Conservation (phyloP, 1,140 invertebrate species). For the Drosophila baimaii region DNA sequence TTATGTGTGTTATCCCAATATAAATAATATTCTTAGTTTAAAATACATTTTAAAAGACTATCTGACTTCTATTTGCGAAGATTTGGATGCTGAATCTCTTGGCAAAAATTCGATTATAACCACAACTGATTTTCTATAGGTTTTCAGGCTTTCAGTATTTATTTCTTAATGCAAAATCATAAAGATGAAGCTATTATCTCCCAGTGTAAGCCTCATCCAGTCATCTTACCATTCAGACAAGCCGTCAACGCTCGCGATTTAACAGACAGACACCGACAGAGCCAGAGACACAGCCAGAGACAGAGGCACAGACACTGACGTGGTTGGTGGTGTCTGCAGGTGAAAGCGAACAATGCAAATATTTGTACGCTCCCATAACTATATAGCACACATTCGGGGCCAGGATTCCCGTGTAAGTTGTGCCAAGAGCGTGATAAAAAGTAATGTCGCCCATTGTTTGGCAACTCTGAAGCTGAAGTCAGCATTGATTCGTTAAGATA, state of each 20-base stretch:
- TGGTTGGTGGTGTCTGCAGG: conserved; percentile 53
- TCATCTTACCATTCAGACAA: conserved; percentile 18
- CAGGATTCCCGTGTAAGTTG: conserved; percentile 7
- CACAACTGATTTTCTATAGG: neutral
- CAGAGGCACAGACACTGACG: conserved; percentile 1
- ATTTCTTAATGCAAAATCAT: neutral
- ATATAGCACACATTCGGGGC: conserved; percentile 15
- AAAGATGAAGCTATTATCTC: neutral
- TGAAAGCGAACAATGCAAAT: conserved; percentile 54
- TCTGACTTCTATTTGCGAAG: neutral
- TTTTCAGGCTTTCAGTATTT: no score
- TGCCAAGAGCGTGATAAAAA: conserved; percentile 37
- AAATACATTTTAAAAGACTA: neutral
- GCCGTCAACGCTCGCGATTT: conserved; percentile 21
- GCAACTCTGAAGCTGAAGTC: conserved; percentile 32
- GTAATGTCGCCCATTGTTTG: conserved; percentile 35
- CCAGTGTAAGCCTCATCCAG: neutral
- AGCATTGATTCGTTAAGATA: conserved; percentile 37
- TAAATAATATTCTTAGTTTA: neutral
- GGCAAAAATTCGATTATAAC: fast-evolving
- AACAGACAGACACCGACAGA: conserved; percentile 30
- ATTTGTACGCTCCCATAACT: conserved; percentile 39
- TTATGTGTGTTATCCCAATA: no score
- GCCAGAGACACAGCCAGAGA: conserved; percentile 20
- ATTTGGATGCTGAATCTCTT: neutral